Base-by-base conservation (phyloP, 2,113 vertebrate genomes). In the Rhabdornis inornatus region DNA sequence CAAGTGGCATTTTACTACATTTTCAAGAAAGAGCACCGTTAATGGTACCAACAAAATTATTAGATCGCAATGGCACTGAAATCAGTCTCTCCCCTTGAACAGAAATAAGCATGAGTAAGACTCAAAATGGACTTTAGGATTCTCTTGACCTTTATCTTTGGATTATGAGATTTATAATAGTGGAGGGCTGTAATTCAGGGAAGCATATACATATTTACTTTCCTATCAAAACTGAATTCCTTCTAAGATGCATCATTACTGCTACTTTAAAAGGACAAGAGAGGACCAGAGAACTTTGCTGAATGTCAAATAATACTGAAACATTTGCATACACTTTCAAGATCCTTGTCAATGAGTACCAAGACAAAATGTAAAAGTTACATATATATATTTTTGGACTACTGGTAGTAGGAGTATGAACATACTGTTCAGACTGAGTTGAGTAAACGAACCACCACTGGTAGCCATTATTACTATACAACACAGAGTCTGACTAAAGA, bases 91-190 rank as follows among this genome's bases (percentile, higher is more conserved):
- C 44, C 25, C 9, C 70, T 74, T 82, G 18, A 47, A 44, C 39
- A 87, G 76, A 81, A 92, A 61, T 11, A 71, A 89, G 53, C 45
- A 50, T 42, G 37, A 95, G 23, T 69, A 93, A 83, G 82, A 95
- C 59, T 97, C 66, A 86, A 47, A 88, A 24, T 25, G 39, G 71
- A 94, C 70, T 87, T 83, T 5, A 90, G 79, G 70, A 91, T 92
- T 92, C 64, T 94, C 63, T 65, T 96, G 78, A 89, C 87, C 90
- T 94, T 95, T 91, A 88, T 74, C 63, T 88, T 91, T 86, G 84
- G 93, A 95, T 92, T 83, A 95, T 80, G 55, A 91, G 93, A 95
- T 90, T 95, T 93, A 91, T 75, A 95, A 95, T 65, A 90, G 65
- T 10, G 39, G 57, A 85, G 14, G 25, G 33, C 60, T 82, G 15